Conservation (phyloP, 1,140 invertebrate species). For the Triops cancriformis region DNA sequence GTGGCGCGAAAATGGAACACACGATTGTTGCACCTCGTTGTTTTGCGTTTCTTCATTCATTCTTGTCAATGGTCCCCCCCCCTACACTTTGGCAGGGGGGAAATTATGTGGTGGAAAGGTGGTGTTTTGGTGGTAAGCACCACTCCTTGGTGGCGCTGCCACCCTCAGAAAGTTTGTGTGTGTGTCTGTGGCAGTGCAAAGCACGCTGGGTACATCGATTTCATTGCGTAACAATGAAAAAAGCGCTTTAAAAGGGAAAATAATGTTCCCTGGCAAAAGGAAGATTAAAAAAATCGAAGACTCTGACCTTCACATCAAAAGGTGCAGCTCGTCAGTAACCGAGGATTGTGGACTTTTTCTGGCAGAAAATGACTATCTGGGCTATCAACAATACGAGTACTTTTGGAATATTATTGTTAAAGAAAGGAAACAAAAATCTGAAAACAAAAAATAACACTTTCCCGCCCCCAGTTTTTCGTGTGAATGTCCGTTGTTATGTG, state of each 20-base stretch:
- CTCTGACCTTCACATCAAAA: background rate
- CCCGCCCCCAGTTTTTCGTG: background rate
- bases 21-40: background rate
- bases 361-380: too few species aligned
- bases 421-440: background rate
- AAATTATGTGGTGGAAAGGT: too few species aligned
- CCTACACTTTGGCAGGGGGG: background rate
- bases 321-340: slow-evolving; percentile 1
- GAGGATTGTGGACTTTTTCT: background rate
- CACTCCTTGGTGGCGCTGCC: background rate
- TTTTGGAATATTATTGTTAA: too few species aligned
- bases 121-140: too few species aligned
- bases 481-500: background rate
- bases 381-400: too few species aligned
- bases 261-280: too few species aligned
- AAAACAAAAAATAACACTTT: background rate
- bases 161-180: background rate
- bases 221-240: background rate
- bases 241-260: background rate
- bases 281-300: background rate
- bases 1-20: background rate
- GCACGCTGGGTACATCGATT: background rate
- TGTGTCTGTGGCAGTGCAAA: background rate
- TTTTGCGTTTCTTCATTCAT: background rate
- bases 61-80: background rate